Base-by-base conservation (phyloP, 1,140 invertebrate genomes). In the Meloidogyne exigua region DNA sequence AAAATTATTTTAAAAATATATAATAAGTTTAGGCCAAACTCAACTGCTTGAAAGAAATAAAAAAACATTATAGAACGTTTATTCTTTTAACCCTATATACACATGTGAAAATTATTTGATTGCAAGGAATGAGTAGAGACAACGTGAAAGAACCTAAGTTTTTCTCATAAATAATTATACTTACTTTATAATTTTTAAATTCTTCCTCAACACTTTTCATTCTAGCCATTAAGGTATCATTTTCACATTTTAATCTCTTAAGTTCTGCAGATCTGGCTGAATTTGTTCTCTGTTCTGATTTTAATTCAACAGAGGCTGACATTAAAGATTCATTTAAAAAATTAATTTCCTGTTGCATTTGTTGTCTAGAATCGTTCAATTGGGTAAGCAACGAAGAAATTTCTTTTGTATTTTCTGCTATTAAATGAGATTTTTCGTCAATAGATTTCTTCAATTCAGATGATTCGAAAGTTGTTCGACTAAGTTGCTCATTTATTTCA, bases 321-420 rank as follows among this genome's bases (percentile, higher is more conserved):
- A 57, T n/a, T 57, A 57, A 57, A 57, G 57, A 62, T 73, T 39
- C 57, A 25, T 64, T 62, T 23, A 66, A 32, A 15, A 62, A 23
- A 21, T 21, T n/a, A 62, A 65, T 28, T 73, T 73, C 72, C 11
- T 28, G 26, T 36, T 62, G 72, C 13, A 36, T 62, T 42, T 65
- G 62, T 57, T 73, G 72, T 21, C 72, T 26, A 28, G 72, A 42
- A 23, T 64, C 72, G 12, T 73, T 73, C 28, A 73, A 62, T 13
- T 64, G 72, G 23, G 39, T n/a, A 25, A 64, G 23, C 28, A 73
- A n/a, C 9, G 57, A 42, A n/a, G 28, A 62, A 23, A 23, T 23
- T n/a, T 73, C 72, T 73, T 73, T 73, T 23, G 57, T 26, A 28
- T 64, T 42, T 65, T 73, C 72, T 11, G 72, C 42, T n/a, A 73